Base-by-base conservation (phyloP, 2,797 vertebrate species). In the Amblyraja radiata region DNA sequence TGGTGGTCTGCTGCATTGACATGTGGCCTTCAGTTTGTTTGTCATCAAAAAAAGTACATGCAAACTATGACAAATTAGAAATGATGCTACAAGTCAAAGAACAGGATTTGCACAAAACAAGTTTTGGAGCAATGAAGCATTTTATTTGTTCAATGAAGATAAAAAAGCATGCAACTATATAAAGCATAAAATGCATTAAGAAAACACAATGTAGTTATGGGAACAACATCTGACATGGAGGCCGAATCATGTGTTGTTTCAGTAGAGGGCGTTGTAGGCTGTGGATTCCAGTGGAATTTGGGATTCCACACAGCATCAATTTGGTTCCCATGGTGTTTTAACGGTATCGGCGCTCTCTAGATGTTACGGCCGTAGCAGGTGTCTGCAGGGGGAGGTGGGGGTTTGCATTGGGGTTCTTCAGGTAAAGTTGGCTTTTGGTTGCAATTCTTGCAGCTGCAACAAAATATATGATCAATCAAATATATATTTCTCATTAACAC, bases 171-270 rank as follows among this genome's bases (percentile, higher is more conserved):
- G n/a, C 1, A 28, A 28, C 81, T 61, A 61, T 63, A 28, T 6
- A 65, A 88, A 88, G 61, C 28, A 32, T 18, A 74, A 74, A 91
- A 54, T 7, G 84, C 14, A 16, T 1, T 68, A 88, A 88, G n/a
- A 39, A 39, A 46, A 68, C 71, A 74, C 39, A 25, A 9, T 46
- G 71, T 39, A 74, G 21, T 74, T 74, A 39, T 39, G 39, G 39
- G 71, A 91, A 21, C 32, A 91, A 28, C 90, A 91, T 91, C 90
- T n/a, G 90, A 74, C 39, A 91, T 74, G 3, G 32, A 91, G 6
- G 21, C 13, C 9, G 1, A 74, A 73, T 73, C 65, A 1, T 3
- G 86, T n/a, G n/a, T n/a, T n/a, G n/a, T 46, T 46, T 73, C 18
- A 91, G 36, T 2, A 88, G 83, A 58, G 7, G 16, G 1, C 84